phyloP scores from a whole-genome alignment of 2,113 vertebrate species.

The Daphoenositta chrysoptera region DNA sequence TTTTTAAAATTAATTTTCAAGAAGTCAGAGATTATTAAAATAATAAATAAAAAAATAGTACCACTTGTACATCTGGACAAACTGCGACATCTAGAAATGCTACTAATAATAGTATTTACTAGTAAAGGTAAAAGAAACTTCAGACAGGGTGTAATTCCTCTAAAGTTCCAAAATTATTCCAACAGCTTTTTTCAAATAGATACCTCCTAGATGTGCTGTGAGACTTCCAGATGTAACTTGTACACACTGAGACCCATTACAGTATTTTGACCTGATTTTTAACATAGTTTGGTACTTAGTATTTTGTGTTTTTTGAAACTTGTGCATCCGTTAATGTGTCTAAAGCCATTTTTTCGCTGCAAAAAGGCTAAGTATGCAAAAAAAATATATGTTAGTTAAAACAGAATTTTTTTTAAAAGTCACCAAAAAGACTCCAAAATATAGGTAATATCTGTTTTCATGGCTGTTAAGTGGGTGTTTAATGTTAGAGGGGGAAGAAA shows the following conservation, averaged over 20 bases:
- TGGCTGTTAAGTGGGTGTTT: not conserved
- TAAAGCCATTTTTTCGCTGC: not conserved
- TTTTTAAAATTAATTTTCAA: not conserved
- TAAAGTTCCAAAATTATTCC: not conserved
- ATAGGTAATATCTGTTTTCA: not conserved
- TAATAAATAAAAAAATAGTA: not conserved
- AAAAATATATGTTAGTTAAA: not conserved
- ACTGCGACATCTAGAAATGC: not conserved
- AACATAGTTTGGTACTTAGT: not conserved
- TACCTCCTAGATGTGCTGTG: not conserved
- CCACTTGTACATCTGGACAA: not conserved
- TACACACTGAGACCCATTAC: not conserved
- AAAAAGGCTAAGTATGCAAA: not conserved
- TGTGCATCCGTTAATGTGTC: not conserved
- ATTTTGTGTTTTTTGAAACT: not conserved
- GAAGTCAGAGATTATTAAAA: not conserved
- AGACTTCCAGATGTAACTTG: not conserved
- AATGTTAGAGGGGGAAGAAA: not conserved
- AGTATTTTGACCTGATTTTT: not conserved
- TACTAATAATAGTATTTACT: not conserved
- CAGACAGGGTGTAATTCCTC: not conserved
- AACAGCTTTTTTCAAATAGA: not conserved
- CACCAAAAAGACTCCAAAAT: not conserved
- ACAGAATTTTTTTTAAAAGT: not conserved
- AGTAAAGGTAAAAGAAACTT: not conserved